Conservation (phyloP, 2,888 invertebrate species). For the Caenorhabditis wallacei region DNA sequence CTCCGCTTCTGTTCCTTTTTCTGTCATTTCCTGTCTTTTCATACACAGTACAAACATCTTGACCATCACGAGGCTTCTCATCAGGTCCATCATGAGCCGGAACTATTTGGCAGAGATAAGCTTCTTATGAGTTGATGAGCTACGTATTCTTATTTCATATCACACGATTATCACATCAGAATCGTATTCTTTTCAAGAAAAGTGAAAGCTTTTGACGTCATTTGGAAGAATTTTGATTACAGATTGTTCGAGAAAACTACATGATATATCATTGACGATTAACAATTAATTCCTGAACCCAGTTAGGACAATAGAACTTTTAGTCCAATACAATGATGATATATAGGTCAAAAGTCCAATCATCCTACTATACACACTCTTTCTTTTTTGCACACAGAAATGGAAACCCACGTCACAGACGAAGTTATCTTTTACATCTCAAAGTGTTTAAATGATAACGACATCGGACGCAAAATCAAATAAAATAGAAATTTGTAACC, state of each 20-base stretch:
- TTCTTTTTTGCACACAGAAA: conserved; percentile 3
- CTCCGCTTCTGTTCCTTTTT: conserved; percentile 19
- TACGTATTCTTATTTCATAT: conserved; percentile 92
- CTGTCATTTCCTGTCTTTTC: conserved; percentile 9
- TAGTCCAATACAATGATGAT: too few species aligned
- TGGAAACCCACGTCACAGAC: conserved; percentile 48
- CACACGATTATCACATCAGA: conserved; percentile 91
- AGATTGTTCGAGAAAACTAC: too few species aligned
- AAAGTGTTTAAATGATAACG: conserved; percentile 44
- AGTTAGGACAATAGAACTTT: background rate
- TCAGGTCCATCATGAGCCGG: conserved; percentile 41
- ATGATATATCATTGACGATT: too few species aligned
- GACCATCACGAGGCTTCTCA: conserved; percentile 51
- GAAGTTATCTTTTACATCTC: conserved; percentile 12
- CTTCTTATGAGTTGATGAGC: conserved; percentile 66
- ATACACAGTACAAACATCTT: conserved; percentile 40
- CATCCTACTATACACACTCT: background rate
- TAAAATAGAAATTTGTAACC: conserved; percentile 44
- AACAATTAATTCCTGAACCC: too few species aligned
- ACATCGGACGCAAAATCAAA: conserved; percentile 25
- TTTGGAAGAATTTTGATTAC: background rate
- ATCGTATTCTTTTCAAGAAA: conserved; percentile 86
- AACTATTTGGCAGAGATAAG: conserved; percentile 40
- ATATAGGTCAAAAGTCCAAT: conserved; percentile 8
- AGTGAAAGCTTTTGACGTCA: conserved; percentile 12